Percentiles rank a stretch among this genome's conserved stretches.
Conservation (phyloP, 2,888 invertebrate genomes). For the Chydorus sphaericus region DNA sequence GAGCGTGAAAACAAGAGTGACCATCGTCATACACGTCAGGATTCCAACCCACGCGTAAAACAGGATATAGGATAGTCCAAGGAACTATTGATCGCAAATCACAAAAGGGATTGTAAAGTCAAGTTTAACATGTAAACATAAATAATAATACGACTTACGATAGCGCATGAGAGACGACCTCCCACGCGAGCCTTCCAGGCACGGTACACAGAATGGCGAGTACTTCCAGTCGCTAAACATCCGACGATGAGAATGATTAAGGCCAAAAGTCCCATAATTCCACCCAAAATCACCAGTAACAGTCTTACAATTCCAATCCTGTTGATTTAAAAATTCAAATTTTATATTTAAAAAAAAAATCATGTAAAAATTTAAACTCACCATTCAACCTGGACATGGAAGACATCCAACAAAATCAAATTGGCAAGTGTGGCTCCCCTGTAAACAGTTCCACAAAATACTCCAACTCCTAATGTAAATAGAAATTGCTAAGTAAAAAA, state of each 20-base stretch:
- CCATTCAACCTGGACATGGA: slow-evolving; percentile 68
- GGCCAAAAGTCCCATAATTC: slow-evolving; percentile 79
- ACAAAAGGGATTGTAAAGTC: not conserved
- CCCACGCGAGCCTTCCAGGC: slow-evolving; percentile 85
- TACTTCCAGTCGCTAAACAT: slow-evolving; percentile 84
- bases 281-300: slow-evolving; percentile 73
- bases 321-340: slow-evolving; percentile 14
- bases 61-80: slow-evolving; percentile 74
- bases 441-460: slow-evolving; percentile 90
- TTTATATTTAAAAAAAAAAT: slow-evolving; percentile 26
- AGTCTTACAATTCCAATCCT: slow-evolving; percentile 78
- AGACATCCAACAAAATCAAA: slow-evolving; percentile 69
- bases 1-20: slow-evolving; percentile 70
- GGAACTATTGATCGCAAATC: slow-evolving; percentile 45
- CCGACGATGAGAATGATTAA: slow-evolving; percentile 84
- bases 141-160: slow-evolving; percentile 35
- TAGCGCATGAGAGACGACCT: slow-evolving; percentile 69
- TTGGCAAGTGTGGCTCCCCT: slow-evolving; percentile 70
- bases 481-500: too few relatives aligned
- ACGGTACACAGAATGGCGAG: slow-evolving; percentile 75
- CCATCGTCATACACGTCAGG: slow-evolving; percentile 63
- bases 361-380: slow-evolving; percentile 27
- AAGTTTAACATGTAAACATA: slow-evolving; percentile 39
- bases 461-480: too few relatives aligned
- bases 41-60: slow-evolving; percentile 70